These are phyloP conservation scores for Athalia circularis DNA, from an alignment of 2,888 invertebrate genomes.

Conservation along the genomic window DNA sequence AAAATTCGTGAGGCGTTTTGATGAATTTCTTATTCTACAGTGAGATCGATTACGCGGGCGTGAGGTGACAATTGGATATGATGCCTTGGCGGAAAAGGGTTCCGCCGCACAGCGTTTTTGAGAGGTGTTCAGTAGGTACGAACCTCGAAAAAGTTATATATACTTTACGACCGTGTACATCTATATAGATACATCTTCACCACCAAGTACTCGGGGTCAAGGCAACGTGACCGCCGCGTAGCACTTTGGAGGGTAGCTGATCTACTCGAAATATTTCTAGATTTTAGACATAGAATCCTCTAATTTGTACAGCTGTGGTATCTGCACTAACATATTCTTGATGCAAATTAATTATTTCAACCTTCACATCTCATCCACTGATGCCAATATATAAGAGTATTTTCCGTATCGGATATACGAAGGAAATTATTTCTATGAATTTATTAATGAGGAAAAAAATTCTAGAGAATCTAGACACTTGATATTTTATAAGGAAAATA, in stretches of 20 bases:
- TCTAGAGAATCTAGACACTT: no score
- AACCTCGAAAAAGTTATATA: constrained; percentile 7
- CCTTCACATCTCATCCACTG: no score
- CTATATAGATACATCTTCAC: neutral
- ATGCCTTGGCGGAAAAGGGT: constrained; percentile 41
- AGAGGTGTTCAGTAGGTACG: constrained; percentile 2
- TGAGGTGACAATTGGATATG: constrained; percentile 42
- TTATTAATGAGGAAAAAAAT: no score
- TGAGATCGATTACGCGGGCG: constrained; percentile 42
- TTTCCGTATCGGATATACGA: no score
- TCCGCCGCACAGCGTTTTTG: constrained; percentile 7
- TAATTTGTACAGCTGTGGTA: no score
- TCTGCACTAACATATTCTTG: no score
- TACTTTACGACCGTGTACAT: constrained; percentile 21
- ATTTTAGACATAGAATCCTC: no score
- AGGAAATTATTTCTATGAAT: no score
- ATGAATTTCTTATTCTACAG: constrained; percentile 42
- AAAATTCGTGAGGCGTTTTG: constrained; percentile 36
- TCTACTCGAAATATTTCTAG: no score
- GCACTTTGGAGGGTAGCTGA: neutral
- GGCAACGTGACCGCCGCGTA: constrained; percentile 27
- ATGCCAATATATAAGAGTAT: no score
- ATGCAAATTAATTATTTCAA: no score
- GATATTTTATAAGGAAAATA: no score
- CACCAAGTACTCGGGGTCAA: constrained; percentile 23